Evolutionary conservation across 2,113 vertebrate genomes (phyloP).

Genomic region (Melanerpes formicivorus): DNA sequence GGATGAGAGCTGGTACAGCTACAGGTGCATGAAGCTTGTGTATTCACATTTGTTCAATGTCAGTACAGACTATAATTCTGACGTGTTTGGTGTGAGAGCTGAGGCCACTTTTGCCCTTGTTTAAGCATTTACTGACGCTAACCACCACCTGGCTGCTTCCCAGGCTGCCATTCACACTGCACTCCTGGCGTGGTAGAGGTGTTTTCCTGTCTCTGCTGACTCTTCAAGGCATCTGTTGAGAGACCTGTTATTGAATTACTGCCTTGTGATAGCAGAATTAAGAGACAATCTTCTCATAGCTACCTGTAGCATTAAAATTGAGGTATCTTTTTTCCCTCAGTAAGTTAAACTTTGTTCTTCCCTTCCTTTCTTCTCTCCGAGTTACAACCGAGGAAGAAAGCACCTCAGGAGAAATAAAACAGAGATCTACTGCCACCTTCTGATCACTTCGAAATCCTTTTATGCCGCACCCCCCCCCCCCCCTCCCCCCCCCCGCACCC

Average conservation of each 20-base stretch:
- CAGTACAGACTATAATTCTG: not conserved
- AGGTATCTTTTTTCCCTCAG: not conserved
- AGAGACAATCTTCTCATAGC: not conserved
- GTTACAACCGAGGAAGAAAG: not conserved
- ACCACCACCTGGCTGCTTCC: rapidly evolving
- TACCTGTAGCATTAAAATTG: not conserved
- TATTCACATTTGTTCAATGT: not conserved
- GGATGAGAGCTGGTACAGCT: not conserved
- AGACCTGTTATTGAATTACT: not conserved
- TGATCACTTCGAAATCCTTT: constrained; percentile 8
- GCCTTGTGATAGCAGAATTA: not conserved
- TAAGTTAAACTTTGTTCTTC: not conserved
- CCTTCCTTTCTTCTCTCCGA: not conserved
- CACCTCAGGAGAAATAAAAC: not conserved
- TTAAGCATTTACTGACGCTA: not conserved
- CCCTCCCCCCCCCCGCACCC: no score
- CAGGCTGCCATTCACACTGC: not conserved
- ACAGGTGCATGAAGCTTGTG: not conserved
- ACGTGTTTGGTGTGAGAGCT: rapidly evolving
- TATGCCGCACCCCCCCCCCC: no score
- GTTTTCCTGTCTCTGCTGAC: not conserved
- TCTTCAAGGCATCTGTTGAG: not conserved
- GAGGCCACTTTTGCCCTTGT: not conserved
- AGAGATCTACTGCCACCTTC: constrained; percentile 71
- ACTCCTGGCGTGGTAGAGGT: no score